Conservation (phyloP, 2,797 vertebrate genomes). For the Bryconaethiops microstoma region DNA sequence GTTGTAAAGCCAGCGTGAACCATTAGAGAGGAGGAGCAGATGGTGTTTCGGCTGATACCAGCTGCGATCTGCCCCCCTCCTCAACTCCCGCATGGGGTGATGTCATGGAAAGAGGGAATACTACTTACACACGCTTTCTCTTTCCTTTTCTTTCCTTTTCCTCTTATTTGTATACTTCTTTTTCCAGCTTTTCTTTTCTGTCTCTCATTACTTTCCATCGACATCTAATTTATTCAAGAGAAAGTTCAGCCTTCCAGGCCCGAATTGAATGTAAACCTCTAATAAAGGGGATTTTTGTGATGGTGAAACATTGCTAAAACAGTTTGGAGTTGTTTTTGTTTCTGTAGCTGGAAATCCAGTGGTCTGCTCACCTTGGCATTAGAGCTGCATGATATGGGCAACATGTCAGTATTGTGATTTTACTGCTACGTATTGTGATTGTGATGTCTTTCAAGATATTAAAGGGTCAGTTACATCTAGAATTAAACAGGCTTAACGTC, state of each 20-base stretch:
- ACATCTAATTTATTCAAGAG: neutral
- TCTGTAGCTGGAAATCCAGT: too few relatives aligned
- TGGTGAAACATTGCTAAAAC: too few relatives aligned
- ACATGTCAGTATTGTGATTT: too few relatives aligned
- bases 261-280: neutral
- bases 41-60: slow-evolving; percentile 81
- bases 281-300: too few relatives aligned
- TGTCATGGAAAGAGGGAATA: slow-evolving; percentile 78
- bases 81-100: slow-evolving; percentile 63
- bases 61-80: slow-evolving; percentile 71
- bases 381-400: too few relatives aligned
- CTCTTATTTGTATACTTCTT: neutral
- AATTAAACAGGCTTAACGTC: too few relatives aligned
- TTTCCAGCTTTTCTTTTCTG: neutral
- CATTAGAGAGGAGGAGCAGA: slow-evolving; percentile 78
- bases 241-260: neutral
- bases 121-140: slow-evolving; percentile 16
- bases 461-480: too few relatives aligned
- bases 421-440: too few relatives aligned
- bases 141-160: neutral
- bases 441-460: too few relatives aligned
- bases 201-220: neutral
- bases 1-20: slow-evolving; percentile 68
- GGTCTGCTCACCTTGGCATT: too few relatives aligned
- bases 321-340: neutral